Base-by-base conservation (phyloP, 2,113 vertebrate species). In the Perca schrenkii region DNA sequence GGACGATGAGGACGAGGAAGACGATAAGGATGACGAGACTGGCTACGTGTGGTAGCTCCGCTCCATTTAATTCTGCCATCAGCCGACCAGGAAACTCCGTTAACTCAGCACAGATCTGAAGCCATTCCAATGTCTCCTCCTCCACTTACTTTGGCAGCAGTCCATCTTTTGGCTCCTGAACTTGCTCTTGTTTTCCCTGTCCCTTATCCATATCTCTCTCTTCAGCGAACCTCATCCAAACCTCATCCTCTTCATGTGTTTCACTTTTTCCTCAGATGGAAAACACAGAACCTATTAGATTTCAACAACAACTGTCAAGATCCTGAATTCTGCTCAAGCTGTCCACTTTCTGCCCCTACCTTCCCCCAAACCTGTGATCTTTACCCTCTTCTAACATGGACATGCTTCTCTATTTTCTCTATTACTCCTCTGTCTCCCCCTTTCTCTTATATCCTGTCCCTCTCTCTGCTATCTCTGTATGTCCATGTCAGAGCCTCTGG, bases 1-100 rank as follows among this genome's bases (percentile, higher is more conserved):
- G 80, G 98, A 99, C 0, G 97, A 99, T 2, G 98, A 99, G 84
- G 98, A 99, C 0, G 97, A 96, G 90, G 98, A 97, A 0, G 98
- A 99, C 0, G 97, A 98, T 75, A 98, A 97, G 93, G 97, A 98
- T 72, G 97, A 98, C 13, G 98, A 99, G 94, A 96, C 94, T 8
- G 97, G 97, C 85, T 98, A 98, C 73, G 61, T 95, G 84, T 96
- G 95, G 95, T 96, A 96, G 95, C 94, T 95, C 83, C 67, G 19
- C 85, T 83, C 80, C 82, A 77, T 83, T 79, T 81, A 73, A 57
- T 74, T 89, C 90, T 89, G 77, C 90, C 87, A 80, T 90, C 89
- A 86, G 84, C 91, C 90, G 84, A 91, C 92, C 92, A 93, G 91
- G 94, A 94, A 95, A 88, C 84, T 91, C 90, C 88, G 89, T 92